Percentiles rank a stretch among this genome's conserved stretches.
phyloP scores from a whole-genome alignment of 1,140 invertebrate species.

The Drosophila tristis region DNA sequence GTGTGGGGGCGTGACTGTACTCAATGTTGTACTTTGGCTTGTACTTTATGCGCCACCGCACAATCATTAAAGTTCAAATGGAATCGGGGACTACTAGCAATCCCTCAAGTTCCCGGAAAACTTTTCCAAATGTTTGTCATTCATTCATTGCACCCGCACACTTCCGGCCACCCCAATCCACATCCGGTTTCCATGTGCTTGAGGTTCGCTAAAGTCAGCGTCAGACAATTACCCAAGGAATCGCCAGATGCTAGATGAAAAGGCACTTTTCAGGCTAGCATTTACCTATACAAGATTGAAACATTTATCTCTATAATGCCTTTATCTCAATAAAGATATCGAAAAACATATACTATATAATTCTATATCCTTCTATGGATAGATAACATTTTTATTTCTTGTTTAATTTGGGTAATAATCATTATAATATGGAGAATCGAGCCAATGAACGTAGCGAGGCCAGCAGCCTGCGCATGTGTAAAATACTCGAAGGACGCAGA shows the following conservation, averaged over 20 bases:
- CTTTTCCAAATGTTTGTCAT: constrained; percentile 64
- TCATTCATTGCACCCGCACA: neutral
- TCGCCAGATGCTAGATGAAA: constrained; percentile 28
- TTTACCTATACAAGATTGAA: neutral
- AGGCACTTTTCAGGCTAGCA: neutral
- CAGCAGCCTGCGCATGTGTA: too few species aligned
- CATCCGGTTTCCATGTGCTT: constrained; percentile 25
- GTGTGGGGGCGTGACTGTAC: constrained; percentile 37
- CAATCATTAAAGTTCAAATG: constrained; percentile 74
- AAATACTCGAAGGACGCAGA: too few species aligned
- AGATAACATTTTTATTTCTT: too few species aligned
- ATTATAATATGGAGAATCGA: too few species aligned
- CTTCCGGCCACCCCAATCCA: neutral
- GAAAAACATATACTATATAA: too few species aligned
- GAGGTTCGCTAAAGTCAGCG: constrained; percentile 27
- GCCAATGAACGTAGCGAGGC: too few species aligned
- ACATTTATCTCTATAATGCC: too few species aligned
- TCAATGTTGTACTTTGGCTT: constrained; percentile 74
- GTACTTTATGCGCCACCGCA: constrained; percentile 72
- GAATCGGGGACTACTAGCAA: constrained; percentile 43
- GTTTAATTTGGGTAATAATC: too few species aligned
- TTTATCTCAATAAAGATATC: too few species aligned
- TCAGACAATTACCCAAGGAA: constrained; percentile 52
- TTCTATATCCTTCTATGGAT: too few species aligned
- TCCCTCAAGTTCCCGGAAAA: constrained; percentile 31